These are phyloP conservation scores for Phrynocephalus versicolor DNA, from an alignment of 2,113 vertebrate genomes.

Conservation along the genomic window DNA sequence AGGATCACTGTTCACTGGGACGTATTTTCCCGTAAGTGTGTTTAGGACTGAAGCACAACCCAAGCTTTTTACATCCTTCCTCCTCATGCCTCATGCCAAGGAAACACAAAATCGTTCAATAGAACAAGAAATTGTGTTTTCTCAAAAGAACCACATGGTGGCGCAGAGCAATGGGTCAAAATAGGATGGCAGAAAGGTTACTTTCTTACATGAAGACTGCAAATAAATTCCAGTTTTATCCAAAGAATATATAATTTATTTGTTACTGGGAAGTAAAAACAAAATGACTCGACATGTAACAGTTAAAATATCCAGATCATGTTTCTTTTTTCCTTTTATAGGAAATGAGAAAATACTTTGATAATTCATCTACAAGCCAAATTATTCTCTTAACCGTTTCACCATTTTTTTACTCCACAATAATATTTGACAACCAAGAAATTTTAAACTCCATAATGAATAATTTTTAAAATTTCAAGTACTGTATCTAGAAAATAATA, in stretches of 20 bases:
- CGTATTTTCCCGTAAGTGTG: background rate
- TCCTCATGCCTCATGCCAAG: background rate
- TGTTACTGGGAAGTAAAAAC: background rate
- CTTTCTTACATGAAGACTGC: background rate
- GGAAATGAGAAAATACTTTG: too few species aligned
- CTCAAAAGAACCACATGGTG: slow-evolving; percentile 63
- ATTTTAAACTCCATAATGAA: background rate
- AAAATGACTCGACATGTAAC: background rate
- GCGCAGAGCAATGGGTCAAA: slow-evolving; percentile 36
- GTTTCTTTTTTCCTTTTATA: too few species aligned
- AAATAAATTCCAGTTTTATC: slow-evolving; percentile 6
- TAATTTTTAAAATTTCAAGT: background rate
- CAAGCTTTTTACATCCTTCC: background rate
- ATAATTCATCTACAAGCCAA: too few species aligned
- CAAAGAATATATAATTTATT: background rate
- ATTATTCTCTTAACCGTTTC: background rate
- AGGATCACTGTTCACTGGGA: background rate
- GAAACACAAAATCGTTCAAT: background rate
- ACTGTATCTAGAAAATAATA: background rate
- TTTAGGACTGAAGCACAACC: background rate
- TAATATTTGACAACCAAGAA: background rate
- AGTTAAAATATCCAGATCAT: too few species aligned
- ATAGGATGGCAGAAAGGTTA: background rate
- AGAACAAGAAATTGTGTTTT: background rate
- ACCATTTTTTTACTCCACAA: background rate